Evolutionary conservation across 2,888 invertebrate genomes (phyloP), one percentile per base, ranked within the genome.

Genomic region (Sesia bembeciformis): DNA sequence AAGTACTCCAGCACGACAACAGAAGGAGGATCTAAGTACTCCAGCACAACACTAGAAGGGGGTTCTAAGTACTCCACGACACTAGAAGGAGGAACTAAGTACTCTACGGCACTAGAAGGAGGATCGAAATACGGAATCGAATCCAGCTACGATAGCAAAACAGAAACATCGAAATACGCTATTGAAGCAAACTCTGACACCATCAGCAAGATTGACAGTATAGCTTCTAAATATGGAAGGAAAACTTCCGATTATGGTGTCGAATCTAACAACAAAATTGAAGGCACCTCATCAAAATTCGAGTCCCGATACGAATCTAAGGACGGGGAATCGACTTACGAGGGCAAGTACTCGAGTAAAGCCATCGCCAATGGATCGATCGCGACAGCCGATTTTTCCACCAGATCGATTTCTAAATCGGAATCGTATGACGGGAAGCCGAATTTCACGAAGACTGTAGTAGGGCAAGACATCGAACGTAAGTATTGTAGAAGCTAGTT

Each of bases 381-480:
- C 3, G 52, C 53, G 39, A 74, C 75, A 46, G 75, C 65, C 39
- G 75, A 78, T 43, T 74, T 65, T 42, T 67, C 81, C 0, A 60
- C 62, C 3, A 75, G 62, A 54, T 65, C 79, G 1, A 60, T 78
- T 49, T 72, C 72, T 1, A 81, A 76, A 57, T 78, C 84, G 0
- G 80, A 71, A 40, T 83, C 85, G 4, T 66, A 77, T 40, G 90
- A 91, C 56, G 93, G 93, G 58, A 93, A 91, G 64, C 96, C 96
- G 2, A 81, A 91, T 54, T 95, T 96, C 71, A 88, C 91, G 40
- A 94, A 93, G 79, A 94, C 95, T 51, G 90, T 96, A 57, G 93
- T 94, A 76, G 95, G 95, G 67, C 91, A 92, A 62, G 93, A 92
- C 71, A 93, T 95, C 63, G 94, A 95, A 92, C 94, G 95, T 96